Evolutionary conservation across 1,140 invertebrate genomes (phyloP), one percentile per base, ranked within the genome.

Genomic region (Bombus cullumanus): DNA sequence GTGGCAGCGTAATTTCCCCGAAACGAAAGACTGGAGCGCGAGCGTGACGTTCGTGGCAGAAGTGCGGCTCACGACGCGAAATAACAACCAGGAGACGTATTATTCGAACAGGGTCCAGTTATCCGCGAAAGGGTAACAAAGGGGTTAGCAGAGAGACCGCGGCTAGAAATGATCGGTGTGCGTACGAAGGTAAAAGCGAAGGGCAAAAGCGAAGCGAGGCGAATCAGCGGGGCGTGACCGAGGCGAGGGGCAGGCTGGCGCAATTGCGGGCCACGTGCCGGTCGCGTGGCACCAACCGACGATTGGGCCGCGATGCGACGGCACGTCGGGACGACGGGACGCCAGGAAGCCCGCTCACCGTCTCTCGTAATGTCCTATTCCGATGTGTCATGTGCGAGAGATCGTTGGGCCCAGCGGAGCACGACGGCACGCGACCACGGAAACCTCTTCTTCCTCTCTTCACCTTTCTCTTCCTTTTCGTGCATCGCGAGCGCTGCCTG

Each of bases 361-460:
- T 66, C 64, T 91, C 82, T 90, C 78, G 88, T 92, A 88, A 88
- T 89, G 86, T 73, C 81, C 88, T 91, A 92, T 92, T 92, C 90
- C 92, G 87, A 90, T 89, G 93, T 93, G 94, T 94, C 94, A 94
- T 94, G 93, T 94, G 93, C 91, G 90, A 91, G 92, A 93, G 91
- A 94, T 94, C 92, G 93, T 94, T 92, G 91, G 87, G 90, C 89
- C 77, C 92, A 92, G 84, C 93, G 85, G 90, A 92, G 93, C 92
- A 92, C 89, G 91, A 94, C 94, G 93, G 92, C 93, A 94, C 93
- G 93, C 94, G 93, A 93, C 93, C 91, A 82, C 31, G 53, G 90
- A 86, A 75, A 64, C 81, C 43, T 82, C 81, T 47, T 75, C 83
- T 68, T 74, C 81, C n/a, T 25, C 37, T 64, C 72, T 77, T 74